Percentiles rank a stretch among this genome's conserved stretches.
Evolutionary conservation across 2,888 invertebrate genomes (phyloP).

Genomic region (Liodrosophila aerea): DNA sequence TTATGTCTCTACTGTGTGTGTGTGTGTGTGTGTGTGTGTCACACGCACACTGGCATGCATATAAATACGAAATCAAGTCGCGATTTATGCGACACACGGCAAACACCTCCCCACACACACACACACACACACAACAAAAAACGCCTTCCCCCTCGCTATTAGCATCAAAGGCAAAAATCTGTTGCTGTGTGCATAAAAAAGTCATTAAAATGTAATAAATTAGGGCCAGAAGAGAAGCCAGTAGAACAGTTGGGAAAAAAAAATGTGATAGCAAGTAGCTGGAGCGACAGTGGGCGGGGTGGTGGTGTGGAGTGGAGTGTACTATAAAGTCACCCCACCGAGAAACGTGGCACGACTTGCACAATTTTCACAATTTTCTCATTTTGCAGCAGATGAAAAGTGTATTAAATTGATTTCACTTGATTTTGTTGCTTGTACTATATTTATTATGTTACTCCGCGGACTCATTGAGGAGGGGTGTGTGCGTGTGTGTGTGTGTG

Average conservation of each 20-base stretch:
- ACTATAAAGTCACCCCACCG: neutral
- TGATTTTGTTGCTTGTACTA: slow-evolving; percentile 65
- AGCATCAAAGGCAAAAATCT: slow-evolving; percentile 49
- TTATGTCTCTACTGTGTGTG: slow-evolving; percentile 39
- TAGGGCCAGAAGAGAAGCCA: slow-evolving; percentile 50
- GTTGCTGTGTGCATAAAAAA: slow-evolving; percentile 60
- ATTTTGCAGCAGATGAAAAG: slow-evolving; percentile 50
- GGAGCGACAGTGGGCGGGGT: neutral
- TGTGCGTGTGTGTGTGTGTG: slow-evolving; percentile 8
- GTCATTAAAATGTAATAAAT: slow-evolving; percentile 76
- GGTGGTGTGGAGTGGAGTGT: too few species aligned
- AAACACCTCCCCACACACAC: neutral
- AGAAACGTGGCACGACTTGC: slow-evolving; percentile 9
- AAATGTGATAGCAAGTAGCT: slow-evolving; percentile 1
- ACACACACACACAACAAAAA: neutral
- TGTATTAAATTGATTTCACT: slow-evolving; percentile 77
- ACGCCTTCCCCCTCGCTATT: neutral
- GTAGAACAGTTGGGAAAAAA: slow-evolving; percentile 6
- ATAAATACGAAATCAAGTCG: slow-evolving; percentile 68
- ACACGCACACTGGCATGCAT: slow-evolving; percentile 42
- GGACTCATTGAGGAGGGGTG: neutral
- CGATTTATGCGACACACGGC: slow-evolving; percentile 55
- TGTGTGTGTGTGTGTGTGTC: too few species aligned
- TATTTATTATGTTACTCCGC: slow-evolving; percentile 48
- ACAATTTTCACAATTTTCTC: slow-evolving; percentile 42